These are phyloP conservation scores for Poeciliopsis infans DNA, from an alignment of 2,797 vertebrate genomes.

Conservation along the genomic window DNA sequence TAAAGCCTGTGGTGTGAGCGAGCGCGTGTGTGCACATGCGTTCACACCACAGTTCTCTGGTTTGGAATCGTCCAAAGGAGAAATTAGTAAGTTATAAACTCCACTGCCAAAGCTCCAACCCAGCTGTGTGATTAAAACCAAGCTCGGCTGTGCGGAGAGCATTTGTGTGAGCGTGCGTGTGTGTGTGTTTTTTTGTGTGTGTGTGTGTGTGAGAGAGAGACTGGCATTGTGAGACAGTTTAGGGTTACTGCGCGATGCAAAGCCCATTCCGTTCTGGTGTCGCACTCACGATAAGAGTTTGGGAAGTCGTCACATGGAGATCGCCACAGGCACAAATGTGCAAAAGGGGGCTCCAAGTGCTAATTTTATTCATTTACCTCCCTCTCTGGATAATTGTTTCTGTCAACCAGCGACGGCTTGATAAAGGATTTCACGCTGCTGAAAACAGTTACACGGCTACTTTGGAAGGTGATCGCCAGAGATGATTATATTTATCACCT, in stretches of 20 bases:
- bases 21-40: conserved; percentile 24
- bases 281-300: conserved; percentile 75
- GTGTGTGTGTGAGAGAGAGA: background rate
- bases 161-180: background rate
- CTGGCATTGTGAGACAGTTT: conserved; percentile 42
- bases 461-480: conserved; percentile 81
- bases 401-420: conserved; percentile 80
- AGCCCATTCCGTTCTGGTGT: conserved; percentile 56
- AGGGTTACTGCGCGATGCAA: conserved; percentile 54
- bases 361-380: conserved; percentile 85
- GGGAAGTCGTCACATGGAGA: conserved; percentile 69
- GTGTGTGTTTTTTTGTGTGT: background rate
- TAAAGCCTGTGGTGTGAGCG: conserved; percentile 35
- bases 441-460: conserved; percentile 82
- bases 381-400: conserved; percentile 84
- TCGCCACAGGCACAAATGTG: conserved; percentile 75
- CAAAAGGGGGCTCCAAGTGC: conserved; percentile 73
- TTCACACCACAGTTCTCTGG: conserved; percentile 39
- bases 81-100: conserved; percentile 43
- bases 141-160: conserved; percentile 25
- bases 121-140: conserved; percentile 54
- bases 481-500: conserved; percentile 85
- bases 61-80: conserved; percentile 33
- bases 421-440: conserved; percentile 83
- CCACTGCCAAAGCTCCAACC: conserved; percentile 37